Evolutionary conservation across 2,888 invertebrate species (phyloP).

Genomic region (Chironomus riparius): DNA sequence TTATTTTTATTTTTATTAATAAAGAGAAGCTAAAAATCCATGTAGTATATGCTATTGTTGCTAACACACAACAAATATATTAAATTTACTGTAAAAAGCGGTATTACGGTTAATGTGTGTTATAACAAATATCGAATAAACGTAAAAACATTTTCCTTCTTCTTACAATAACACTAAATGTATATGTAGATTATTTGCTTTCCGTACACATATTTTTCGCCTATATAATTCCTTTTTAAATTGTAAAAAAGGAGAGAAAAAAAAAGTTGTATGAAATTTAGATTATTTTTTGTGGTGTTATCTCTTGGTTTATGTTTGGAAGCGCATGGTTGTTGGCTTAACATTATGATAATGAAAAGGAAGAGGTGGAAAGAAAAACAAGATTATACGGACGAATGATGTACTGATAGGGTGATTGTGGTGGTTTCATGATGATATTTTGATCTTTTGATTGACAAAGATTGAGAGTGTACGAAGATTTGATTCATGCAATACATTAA

Average conservation of each 20-base stretch:
- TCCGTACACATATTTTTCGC: not conserved
- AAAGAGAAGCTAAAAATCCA: not conserved
- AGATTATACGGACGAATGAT: too few species aligned
- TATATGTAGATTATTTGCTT: conserved; percentile 3
- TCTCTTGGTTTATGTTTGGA: not conserved
- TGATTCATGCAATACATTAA: too few species aligned
- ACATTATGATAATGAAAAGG: too few species aligned
- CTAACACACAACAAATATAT: conserved; percentile 14
- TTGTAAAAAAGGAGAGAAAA: not conserved
- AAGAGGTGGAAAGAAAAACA: too few species aligned
- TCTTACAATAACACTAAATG: not conserved
- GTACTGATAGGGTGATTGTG: too few species aligned
- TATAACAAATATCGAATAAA: conserved; percentile 14
- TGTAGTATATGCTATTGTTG: not conserved
- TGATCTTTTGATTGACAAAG: too few species aligned
- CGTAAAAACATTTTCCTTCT: not conserved
- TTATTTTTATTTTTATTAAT: too few species aligned
- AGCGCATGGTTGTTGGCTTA: not conserved
- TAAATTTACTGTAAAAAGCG: conserved; percentile 25
- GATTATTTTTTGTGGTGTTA: not conserved
- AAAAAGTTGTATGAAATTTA: not conserved
- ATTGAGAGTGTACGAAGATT: too few species aligned
- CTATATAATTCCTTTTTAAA: not conserved
- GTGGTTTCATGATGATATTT: too few species aligned
- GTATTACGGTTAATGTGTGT: conserved; percentile 16